Percentiles rank a stretch among this genome's conserved stretches.
phyloP scores from a whole-genome alignment of 2,797 vertebrate genomes.

The Danio kyathit region DNA sequence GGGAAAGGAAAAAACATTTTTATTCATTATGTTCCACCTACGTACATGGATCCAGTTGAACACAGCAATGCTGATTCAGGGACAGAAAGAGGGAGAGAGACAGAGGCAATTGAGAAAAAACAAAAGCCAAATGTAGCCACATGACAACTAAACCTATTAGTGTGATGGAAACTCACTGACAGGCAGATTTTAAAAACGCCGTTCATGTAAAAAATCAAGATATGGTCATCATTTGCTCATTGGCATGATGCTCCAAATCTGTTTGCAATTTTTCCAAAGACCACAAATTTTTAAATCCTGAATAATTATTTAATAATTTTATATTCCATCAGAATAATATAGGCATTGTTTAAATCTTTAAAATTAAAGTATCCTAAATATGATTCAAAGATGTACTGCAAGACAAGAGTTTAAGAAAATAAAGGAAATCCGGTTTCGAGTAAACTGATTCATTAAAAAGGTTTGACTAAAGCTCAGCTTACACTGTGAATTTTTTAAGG shows the following conservation, averaged over 20 bases:
- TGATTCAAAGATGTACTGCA: too few species aligned
- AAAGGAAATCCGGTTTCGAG: too few species aligned
- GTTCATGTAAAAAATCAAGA: background rate
- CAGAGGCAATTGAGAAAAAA: background rate
- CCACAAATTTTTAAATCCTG: background rate
- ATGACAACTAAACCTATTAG: background rate
- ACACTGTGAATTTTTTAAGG: too few species aligned
- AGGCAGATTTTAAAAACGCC: background rate
- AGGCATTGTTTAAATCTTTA: too few species aligned
- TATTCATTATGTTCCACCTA: slow-evolving; percentile 2
- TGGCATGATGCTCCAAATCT: background rate
- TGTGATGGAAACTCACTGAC: background rate
- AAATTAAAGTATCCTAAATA: too few species aligned
- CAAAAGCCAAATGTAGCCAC: background rate
- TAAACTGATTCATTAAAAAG: too few species aligned
- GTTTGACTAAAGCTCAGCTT: too few species aligned
- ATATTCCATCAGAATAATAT: too few species aligned
- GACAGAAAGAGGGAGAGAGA: background rate
- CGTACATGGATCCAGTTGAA: background rate
- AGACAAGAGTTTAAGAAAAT: too few species aligned
- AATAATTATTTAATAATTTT: background rate
- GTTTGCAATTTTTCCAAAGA: background rate
- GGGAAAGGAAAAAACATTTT: background rate
- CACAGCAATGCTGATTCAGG: slow-evolving; percentile 22
- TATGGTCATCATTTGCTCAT: background rate